These are phyloP conservation scores for Spermophilus dauricus DNA, from an alignment of 2,113 vertebrate species.

Conservation along the genomic window DNA sequence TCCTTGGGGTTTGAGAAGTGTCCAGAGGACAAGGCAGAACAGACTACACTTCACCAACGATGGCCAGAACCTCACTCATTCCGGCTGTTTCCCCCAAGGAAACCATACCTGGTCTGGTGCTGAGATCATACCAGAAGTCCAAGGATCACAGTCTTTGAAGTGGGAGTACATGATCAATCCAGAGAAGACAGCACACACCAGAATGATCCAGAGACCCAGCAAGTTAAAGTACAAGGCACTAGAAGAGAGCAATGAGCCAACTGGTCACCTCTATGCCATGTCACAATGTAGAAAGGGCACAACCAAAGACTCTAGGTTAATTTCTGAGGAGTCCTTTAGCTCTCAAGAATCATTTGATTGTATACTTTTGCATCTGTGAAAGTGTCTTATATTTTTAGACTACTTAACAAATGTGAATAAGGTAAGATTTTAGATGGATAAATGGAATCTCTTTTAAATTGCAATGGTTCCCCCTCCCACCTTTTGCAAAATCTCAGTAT, in stretches of 20 bases:
- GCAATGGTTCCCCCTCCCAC: background rate
- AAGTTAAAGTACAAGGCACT: slow-evolving; percentile 94
- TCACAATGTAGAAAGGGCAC: background rate
- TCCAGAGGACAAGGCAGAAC: background rate
- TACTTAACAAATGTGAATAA: background rate
- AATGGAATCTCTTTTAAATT: background rate
- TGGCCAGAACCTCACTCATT: background rate
- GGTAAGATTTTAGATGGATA: background rate
- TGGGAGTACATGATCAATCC: slow-evolving; percentile 93
- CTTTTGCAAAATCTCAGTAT: background rate
- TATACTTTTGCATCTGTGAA: background rate
- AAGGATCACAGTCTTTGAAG: slow-evolving; percentile 92
- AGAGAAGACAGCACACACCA: slow-evolving; percentile 90
- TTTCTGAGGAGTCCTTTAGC: rapidly evolving
- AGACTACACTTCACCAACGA: background rate
- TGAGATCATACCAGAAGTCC: slow-evolving; percentile 90
- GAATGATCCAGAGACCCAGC: slow-evolving; percentile 91
- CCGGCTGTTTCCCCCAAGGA: background rate
- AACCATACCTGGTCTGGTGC: slow-evolving; percentile 92
- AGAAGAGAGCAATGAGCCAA: background rate
- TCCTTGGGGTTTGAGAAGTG: background rate
- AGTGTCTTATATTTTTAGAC: background rate
- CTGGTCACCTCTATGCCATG: background rate
- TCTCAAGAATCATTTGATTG: background rate
- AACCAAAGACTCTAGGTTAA: background rate